Percentiles rank a stretch among this genome's conserved stretches.
Conservation (phyloP, 2,888 invertebrate genomes). For the Hypena proboscidalis region DNA sequence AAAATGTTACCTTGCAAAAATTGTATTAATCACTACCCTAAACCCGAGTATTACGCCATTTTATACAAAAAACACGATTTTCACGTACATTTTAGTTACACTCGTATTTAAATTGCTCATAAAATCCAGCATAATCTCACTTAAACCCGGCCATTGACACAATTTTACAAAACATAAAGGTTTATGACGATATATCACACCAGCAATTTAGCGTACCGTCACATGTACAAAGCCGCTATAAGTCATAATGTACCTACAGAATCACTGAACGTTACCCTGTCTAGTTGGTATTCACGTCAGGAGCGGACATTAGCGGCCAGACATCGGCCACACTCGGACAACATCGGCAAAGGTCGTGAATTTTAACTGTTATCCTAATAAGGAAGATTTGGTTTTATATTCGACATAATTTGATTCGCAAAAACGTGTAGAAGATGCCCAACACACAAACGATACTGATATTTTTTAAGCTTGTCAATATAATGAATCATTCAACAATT, state of each 20-base stretch:
- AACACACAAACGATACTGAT: no score
- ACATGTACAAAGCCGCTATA: slow-evolving; percentile 24
- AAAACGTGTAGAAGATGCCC: no score
- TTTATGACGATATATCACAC: slow-evolving; percentile 13
- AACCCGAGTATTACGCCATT: no score
- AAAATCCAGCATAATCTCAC: no score
- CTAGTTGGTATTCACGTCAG: slow-evolving; percentile 39
- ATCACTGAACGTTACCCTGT: slow-evolving; percentile 29
- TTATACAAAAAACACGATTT: no score
- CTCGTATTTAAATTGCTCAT: no score
- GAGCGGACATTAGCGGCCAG: slow-evolving; percentile 19
- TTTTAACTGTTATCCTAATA: neutral
- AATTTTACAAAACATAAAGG: slow-evolving; percentile 1
- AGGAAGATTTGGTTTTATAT: neutral
- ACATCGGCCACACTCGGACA: slow-evolving; percentile 8
- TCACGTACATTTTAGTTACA: no score
- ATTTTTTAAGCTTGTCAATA: no score
- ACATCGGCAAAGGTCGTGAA: slow-evolving; percentile 2
- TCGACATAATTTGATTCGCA: no score
- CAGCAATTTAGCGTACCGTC: slow-evolving; percentile 10
- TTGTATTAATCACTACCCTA: no score
- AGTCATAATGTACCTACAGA: slow-evolving; percentile 31
- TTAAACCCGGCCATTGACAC: slow-evolving; percentile 1
- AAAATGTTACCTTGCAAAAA: no score
- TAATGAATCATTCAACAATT: no score